Base-by-base conservation (phyloP, 2,113 vertebrate species). In the Murina feae region DNA sequence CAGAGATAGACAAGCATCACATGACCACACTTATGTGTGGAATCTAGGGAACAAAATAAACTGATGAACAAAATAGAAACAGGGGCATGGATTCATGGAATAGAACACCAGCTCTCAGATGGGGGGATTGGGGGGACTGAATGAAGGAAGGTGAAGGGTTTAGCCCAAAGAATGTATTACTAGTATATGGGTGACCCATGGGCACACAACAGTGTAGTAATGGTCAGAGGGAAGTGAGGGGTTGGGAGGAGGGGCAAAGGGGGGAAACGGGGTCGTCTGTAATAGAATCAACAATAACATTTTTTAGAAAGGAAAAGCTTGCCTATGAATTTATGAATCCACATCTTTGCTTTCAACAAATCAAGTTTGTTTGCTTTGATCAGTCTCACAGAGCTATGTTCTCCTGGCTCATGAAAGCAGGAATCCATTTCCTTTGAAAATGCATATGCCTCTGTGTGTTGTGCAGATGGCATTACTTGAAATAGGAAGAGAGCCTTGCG, bases 381-480 rank as follows among this genome's bases (percentile, higher is more conserved):
- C 23, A 51, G 28, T 10, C 8, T 6, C 16, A 28, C 20, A 93
- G 30, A 65, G 37, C 30, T 72, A 2, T 58, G 20, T 75, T 79
- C 74, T 37, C 44, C 65, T 58, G 35, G 80, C 51, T 89, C 69
- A 28, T 35, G 42, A 51, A 87, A 65, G 30, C 55, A 93, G 53
- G 17, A 65, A 75, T n/a, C 63, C 30, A 58, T 35, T 94, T 66
- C 51, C 16, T 81, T 86, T 39, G 63, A 44, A 83, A 30, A 71
- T 9, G 35, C 80, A 32, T 16, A 16, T 6, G 3, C 58, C 11
- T 81, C 65, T 71, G 30, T 44, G 39, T 18, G n/a, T 49, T 53
- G 10, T 60, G n/a, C 95, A 95, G 92, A 93, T 90, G 92, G 75
- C 51, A 5, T 35, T 75, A 20, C 94, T 89, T 47, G 92, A 71